Percentiles rank a stretch among this genome's conserved stretches.
Conservation (phyloP, 2,113 vertebrate genomes). For the Dicerorhinus sumatrensis region DNA sequence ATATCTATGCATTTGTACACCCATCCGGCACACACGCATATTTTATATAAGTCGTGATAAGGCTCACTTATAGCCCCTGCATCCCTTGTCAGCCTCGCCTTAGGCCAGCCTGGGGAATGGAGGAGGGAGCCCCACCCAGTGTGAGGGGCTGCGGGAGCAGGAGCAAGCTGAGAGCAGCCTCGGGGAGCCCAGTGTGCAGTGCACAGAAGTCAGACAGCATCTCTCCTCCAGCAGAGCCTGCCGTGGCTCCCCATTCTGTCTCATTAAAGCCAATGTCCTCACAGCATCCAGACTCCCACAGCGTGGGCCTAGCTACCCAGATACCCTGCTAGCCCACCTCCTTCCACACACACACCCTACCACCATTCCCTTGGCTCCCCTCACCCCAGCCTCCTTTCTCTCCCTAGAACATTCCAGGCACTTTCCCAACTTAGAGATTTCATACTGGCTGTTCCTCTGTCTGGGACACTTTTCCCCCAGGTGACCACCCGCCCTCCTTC, state of each 20-base stretch:
- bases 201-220: background rate
- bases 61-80: background rate
- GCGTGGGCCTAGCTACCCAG: background rate
- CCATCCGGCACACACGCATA: fast-evolving
- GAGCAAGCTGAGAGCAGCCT: background rate
- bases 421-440: background rate
- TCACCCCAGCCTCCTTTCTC: background rate
- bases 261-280: background rate
- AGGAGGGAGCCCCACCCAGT: background rate
- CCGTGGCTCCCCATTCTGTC: background rate
- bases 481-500: background rate
- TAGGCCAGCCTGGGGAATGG: background rate
- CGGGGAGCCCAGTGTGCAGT: background rate
- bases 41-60: background rate
- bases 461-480: background rate
- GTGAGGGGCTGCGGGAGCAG: background rate
- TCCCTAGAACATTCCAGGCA: background rate
- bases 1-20: background rate
- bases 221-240: background rate
- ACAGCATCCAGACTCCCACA: background rate
- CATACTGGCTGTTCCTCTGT: background rate
- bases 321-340: background rate
- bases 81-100: background rate
- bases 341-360: background rate
- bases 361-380: background rate